A percentile compares a stretch with the other conserved stretches of the same genome.
Conservation (phyloP, 2,888 invertebrate genomes). For the Syrphus vitripennis region DNA sequence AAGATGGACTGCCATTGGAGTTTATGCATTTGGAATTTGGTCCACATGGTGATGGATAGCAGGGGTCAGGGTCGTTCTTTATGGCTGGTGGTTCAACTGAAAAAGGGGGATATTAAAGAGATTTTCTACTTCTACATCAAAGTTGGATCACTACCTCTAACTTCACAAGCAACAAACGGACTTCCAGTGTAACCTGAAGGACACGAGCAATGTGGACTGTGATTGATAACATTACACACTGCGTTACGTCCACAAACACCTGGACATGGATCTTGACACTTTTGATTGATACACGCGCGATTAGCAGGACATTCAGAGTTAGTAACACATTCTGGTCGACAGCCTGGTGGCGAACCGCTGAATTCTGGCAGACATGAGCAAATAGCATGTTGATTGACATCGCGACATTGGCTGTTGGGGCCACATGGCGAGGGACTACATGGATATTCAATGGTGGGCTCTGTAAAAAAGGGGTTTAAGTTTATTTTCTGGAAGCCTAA, state of each 20-base stretch:
- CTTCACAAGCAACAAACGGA: conserved; percentile 84
- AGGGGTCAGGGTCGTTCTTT: conserved; percentile 80
- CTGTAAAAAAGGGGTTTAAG: conserved; percentile 18
- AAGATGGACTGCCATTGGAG: conserved; percentile 86
- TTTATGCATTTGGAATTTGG: conserved; percentile 88
- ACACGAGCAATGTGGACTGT: conserved; percentile 88
- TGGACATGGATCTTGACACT: conserved; percentile 88
- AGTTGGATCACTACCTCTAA: conserved; percentile 37
- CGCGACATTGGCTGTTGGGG: conserved; percentile 86
- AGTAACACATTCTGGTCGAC: conserved; percentile 87
- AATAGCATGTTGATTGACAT: conserved; percentile 83
- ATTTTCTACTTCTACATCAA: background rate
- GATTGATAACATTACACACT: conserved; percentile 86
- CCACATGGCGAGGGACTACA: conserved; percentile 88
- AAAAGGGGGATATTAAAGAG: conserved; percentile 3
- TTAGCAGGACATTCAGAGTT: conserved; percentile 86
- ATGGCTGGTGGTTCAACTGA: conserved; percentile 72
- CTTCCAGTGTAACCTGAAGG: conserved; percentile 85
- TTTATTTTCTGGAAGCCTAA: background rate
- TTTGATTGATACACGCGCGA: conserved; percentile 86
- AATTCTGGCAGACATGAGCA: conserved; percentile 85
- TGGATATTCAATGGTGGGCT: conserved; percentile 81
- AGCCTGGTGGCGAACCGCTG: conserved; percentile 87
- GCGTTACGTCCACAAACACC: conserved; percentile 88
- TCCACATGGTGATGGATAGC: conserved; percentile 86